Conservation (phyloP, 2,797 vertebrate genomes). For the Chiroxiphia lanceolata region DNA sequence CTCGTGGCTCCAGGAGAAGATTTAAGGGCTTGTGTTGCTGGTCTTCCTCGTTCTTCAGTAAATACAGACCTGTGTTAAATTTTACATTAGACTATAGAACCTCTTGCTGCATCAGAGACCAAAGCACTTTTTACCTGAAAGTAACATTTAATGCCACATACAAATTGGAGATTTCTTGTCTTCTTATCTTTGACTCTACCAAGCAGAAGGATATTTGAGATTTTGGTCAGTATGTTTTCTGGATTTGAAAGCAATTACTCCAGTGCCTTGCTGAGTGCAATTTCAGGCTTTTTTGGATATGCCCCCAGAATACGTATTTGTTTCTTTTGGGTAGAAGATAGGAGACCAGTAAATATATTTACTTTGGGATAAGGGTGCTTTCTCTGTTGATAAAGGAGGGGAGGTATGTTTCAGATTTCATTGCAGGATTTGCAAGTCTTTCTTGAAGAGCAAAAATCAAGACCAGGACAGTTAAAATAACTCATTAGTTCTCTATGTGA, state of each 20-base stretch:
- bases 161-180: background rate
- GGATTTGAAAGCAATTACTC: background rate
- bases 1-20: background rate
- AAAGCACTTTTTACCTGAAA: background rate
- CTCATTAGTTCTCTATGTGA: background rate
- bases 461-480: background rate
- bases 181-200: background rate
- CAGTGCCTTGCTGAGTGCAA: background rate
- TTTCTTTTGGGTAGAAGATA: background rate
- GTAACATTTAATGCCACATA: background rate
- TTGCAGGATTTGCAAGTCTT: background rate
- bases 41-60: background rate
- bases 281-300: background rate
- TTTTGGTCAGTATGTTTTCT: background rate
- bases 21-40: background rate
- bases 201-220: background rate
- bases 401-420: background rate
- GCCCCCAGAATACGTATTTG: background rate
- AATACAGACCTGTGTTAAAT: background rate
- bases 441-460: background rate
- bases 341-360: background rate
- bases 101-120: background rate
- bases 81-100: background rate
- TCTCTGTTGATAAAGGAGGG: background rate
- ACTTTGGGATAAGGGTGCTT: background rate